Evolutionary conservation across 2,113 vertebrate genomes (phyloP), one percentile per base, ranked within the genome.

Genomic region (Hystrix brachyura): DNA sequence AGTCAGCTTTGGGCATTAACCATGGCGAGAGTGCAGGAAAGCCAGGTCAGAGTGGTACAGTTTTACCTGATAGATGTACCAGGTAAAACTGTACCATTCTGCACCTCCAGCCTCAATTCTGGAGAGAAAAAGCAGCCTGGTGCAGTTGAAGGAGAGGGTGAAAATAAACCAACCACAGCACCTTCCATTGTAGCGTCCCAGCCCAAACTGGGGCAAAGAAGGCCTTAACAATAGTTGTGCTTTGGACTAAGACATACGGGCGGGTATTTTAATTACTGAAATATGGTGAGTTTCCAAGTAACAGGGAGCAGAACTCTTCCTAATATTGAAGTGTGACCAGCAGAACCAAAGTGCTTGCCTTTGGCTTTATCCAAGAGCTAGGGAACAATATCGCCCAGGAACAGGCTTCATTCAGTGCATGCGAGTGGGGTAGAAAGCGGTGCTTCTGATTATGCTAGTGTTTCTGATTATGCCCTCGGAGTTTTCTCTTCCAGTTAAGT

Each of bases 261-360:
- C 51, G 11, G n/a, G 69, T 88, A 59, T 87, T 80, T 86, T 60
- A 64, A 94, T 89, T 60, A 51, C 7, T 55, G 17, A 94, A 78
- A 71, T 85, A 51, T 72, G 5, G 7, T 46, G 79, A 43, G 93
- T 95, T 87, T 64, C 79, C 78, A 72, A 94, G 43, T 64, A 57
- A 59, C 78, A 53, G 0, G 17, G 1, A 72, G 59, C 11, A 48
- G 9, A 83, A 3, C 1, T 10, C 71, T 69, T 65, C 67, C 57
- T 72, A 29, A 72, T 51, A 60, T 79, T 65, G 89, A 5, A 51
- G 0, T 32, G 21, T 85, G 57, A 92, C 17, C 10, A 64, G 38
- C 23, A 6, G 34, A 81, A 29, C 5, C 34, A 9, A 38, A 17
- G 18, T 11, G 51, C 9, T 13, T 23, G 18, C 19, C 9, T 67